Conservation (phyloP, 2,888 invertebrate genomes). For the Bellardia bayeri region DNA sequence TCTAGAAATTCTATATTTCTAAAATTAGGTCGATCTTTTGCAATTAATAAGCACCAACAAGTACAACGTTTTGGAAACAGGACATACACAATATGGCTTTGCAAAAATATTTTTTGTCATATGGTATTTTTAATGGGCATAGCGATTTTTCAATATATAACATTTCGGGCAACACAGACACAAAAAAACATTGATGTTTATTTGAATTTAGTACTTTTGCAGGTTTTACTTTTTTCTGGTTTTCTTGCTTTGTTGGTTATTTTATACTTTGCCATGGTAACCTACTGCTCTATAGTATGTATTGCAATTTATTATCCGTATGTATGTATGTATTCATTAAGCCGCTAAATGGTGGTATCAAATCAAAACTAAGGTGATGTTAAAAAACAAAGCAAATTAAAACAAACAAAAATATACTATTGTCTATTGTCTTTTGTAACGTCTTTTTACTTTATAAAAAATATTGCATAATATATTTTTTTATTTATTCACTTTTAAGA, state of each 20-base stretch:
- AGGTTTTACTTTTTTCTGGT: not conserved
- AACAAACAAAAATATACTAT: not conserved
- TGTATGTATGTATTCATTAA: not conserved
- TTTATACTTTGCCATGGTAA: slow-evolving; percentile 56
- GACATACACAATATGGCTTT: too few relatives aligned
- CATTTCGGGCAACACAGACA: not conserved
- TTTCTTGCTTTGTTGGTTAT: slow-evolving; percentile 23
- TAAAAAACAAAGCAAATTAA: slow-evolving; percentile 23
- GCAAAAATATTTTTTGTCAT: too few relatives aligned
- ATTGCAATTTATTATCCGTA: slow-evolving; percentile 29
- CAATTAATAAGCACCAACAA: too few relatives aligned
- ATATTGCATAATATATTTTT: slow-evolving; percentile 45
- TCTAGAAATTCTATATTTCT: too few relatives aligned
- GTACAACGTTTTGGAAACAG: too few relatives aligned
- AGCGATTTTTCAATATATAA: not conserved
- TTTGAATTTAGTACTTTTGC: not conserved
- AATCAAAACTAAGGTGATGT: slow-evolving; percentile 37
- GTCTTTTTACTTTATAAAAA: slow-evolving; percentile 36
- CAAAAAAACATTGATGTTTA: not conserved
- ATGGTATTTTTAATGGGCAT: too few relatives aligned
- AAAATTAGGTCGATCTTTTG: too few relatives aligned
- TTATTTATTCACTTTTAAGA: not conserved
- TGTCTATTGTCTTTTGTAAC: slow-evolving; percentile 12
- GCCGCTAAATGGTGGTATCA: slow-evolving; percentile 28
- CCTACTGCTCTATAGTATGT: slow-evolving; percentile 22